Evolutionary conservation across 2,888 invertebrate genomes (phyloP).

Genomic region (Branchellion lobata): DNA sequence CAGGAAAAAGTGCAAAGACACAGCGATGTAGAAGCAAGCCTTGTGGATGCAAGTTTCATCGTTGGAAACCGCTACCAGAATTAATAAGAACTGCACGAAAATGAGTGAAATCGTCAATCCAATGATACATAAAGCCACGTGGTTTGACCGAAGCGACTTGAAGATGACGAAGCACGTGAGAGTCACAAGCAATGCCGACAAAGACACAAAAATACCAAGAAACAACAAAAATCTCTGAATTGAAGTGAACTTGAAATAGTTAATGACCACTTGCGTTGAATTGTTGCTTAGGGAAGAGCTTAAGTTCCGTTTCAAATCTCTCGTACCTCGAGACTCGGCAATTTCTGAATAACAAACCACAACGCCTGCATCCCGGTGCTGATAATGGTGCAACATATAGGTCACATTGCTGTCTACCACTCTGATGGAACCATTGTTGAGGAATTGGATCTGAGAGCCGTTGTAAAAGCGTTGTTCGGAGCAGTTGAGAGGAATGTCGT

Average conservation of each 20-base stretch:
- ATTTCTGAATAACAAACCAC: not conserved
- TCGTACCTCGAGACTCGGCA: not conserved
- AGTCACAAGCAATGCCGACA: conserved; percentile 63
- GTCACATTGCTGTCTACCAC: not conserved
- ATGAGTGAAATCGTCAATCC: conserved; percentile 65
- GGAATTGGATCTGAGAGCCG: not conserved
- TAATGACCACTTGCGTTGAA: not conserved
- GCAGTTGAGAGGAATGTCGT: conserved; percentile 24
- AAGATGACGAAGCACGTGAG: conserved; percentile 63
- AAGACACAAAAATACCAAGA: conserved; percentile 68
- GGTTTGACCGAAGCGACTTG: conserved; percentile 64
- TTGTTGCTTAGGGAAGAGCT: not conserved
- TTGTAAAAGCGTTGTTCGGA: not conserved
- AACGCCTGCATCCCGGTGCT: not conserved
- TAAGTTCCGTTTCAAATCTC: not conserved
- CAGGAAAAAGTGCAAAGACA: conserved; percentile 65
- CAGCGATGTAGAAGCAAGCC: conserved; percentile 62
- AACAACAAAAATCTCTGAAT: conserved; percentile 64
- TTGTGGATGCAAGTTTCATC: not conserved
- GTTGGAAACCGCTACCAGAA: conserved; percentile 57
- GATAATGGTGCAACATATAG: not conserved
- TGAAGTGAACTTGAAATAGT: conserved; percentile 41
- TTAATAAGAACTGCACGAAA: conserved; percentile 64
- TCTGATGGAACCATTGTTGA: conserved; percentile 22
- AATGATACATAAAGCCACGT: conserved; percentile 66